Evolutionary conservation across 1,140 invertebrate genomes (phyloP), one percentile per base, ranked within the genome.

Genomic region (Anthonomus grandis): DNA sequence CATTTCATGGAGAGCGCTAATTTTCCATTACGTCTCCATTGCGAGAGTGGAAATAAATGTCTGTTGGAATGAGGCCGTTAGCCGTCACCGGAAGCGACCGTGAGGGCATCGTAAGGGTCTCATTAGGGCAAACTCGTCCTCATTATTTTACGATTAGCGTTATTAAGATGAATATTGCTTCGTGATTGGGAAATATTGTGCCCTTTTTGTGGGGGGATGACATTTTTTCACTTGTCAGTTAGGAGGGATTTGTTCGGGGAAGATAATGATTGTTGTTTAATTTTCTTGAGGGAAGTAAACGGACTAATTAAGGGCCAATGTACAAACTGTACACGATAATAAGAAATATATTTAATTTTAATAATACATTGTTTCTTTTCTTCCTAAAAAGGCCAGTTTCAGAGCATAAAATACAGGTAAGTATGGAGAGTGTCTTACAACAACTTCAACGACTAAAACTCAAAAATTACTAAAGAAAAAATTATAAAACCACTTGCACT

Each of bases 61-160:
- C 36, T 23, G 42, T 49, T 24, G 23, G 50, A 49, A 57, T 57
- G 54, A 57, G 47, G 21, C 45, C 54, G 46, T 57, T 48, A 50
- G 48, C 24, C 47, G 55, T 57, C 55, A 57, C 46, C n/a, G 46
- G 23, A 38, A 38, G 39, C 48, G 45, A 36, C 24, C 53, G 53
- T 36, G 44, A 37, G 36, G n/a, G 57, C 57, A 59, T 59, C 49
- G 45, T 59, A 59, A 59, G 50, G 51, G 57, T 34, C 57, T 59
- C 57, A 59, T 59, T 59, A 59, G 25, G 36, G 27, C 9, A 55
- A 49, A 59, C 53, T 59, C 55, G 50, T 54, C 51, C 55, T 59
- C 57, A 59, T 59, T 59, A 59, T 59, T 59, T 59, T 48, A 59
- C 57, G 57, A 59, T 59, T 59, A 59, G 50, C 57, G 38, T 59